Percentiles rank a stretch among this genome's conserved stretches.
These are phyloP conservation scores for Sinocyclocheilus maitianheensis DNA, from an alignment of 2,113 vertebrate genomes.

Conservation along the genomic window DNA sequence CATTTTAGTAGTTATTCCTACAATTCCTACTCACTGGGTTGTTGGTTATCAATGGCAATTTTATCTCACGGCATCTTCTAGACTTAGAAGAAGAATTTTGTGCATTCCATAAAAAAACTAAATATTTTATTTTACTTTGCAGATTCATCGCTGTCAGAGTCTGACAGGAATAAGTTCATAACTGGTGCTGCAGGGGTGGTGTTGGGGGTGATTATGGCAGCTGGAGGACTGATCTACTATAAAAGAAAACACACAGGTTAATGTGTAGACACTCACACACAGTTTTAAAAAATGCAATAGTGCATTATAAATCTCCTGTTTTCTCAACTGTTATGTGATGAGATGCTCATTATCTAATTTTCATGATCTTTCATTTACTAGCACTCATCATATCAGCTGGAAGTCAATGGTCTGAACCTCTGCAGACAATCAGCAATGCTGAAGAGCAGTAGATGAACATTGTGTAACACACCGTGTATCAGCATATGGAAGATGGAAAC, in stretches of 20 bases:
- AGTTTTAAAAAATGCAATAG: background rate
- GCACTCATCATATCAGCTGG: background rate
- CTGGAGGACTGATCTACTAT: constrained; percentile 48
- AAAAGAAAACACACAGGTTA: constrained; percentile 41
- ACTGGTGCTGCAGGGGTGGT: constrained; percentile 44
- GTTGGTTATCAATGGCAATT: background rate
- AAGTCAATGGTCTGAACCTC: background rate
- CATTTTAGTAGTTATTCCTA: too few relatives aligned
- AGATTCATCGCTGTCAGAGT: constrained; percentile 42
- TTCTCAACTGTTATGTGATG: background rate
- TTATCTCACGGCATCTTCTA: too few relatives aligned
- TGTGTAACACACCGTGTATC: too few relatives aligned
- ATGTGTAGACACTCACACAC: background rate
- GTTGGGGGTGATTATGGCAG: constrained; percentile 39
- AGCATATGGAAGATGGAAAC: too few relatives aligned
- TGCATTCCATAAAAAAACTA: background rate
- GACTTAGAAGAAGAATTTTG: background rate
- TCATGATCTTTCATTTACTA: background rate
- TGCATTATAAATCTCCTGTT: background rate
- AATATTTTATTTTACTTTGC: background rate
- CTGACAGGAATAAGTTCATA: constrained; percentile 31
- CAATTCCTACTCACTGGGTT: background rate
- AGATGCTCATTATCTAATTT: background rate
- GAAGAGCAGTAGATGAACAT: background rate
- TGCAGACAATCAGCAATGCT: background rate